Percentiles rank a stretch among this genome's conserved stretches.
phyloP scores from a whole-genome alignment of 2,888 invertebrate species.

The Cheilosia soror region DNA sequence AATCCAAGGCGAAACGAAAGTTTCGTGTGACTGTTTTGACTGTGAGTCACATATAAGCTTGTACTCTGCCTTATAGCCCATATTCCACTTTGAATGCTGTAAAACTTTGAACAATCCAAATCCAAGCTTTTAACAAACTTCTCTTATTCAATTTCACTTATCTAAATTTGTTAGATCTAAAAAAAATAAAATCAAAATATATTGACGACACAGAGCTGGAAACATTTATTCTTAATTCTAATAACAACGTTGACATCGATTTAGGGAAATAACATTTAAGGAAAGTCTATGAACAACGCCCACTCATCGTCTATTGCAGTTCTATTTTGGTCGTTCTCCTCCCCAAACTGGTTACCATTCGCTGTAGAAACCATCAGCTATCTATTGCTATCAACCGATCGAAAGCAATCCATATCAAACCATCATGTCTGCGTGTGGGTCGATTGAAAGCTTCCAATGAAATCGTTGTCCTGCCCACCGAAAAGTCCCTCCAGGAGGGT shows the following conservation, averaged over 20 bases:
- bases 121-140: too few relatives aligned
- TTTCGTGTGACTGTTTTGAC: too few relatives aligned
- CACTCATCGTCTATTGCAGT: constrained; percentile 27
- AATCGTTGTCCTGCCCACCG: constrained; percentile 79
- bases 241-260: constrained; percentile 8
- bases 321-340: not conserved
- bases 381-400: constrained; percentile 28
- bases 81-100: too few relatives aligned
- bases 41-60: too few relatives aligned
- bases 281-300: constrained; percentile 37
- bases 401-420: constrained; percentile 78
- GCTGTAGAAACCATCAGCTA: constrained; percentile 30
- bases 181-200: not conserved
- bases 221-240: constrained; percentile 43
- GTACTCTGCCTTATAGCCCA: too few relatives aligned
- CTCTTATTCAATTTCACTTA: too few relatives aligned
- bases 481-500: constrained; percentile 81
- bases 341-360: not conserved
- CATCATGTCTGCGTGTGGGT: constrained; percentile 82
- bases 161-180: too few relatives aligned
- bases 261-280: not conserved
- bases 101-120: too few relatives aligned
- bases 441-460: constrained; percentile 80
- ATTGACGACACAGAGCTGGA: constrained; percentile 1
- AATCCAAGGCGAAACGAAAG: too few relatives aligned